Base-by-base conservation (phyloP, 1,140 invertebrate species). In the Plectus sambesii region DNA sequence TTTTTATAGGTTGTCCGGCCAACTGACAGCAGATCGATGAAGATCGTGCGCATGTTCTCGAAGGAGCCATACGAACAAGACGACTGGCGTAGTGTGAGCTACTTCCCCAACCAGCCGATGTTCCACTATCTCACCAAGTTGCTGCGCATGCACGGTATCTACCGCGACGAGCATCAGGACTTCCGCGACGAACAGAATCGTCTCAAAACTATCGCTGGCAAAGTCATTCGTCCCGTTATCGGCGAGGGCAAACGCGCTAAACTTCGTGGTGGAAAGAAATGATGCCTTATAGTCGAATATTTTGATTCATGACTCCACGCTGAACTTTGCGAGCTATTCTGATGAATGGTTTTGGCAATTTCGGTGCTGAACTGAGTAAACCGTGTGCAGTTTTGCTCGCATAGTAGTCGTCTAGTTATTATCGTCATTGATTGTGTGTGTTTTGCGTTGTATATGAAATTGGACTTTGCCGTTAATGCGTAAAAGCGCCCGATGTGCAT, bases 61-160 rank as follows among this genome's bases (percentile, higher is more conserved):
- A 45, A 51, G 1, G 63, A 67, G 35, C 64, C 64, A 24, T 56
- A 47, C 19, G 64, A 67, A 33, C 61, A 67, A 26, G 56, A 50
- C 30, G 60, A 58, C 30, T 47, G 58, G 17, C 54, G 59, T n/a
- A 47, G 45, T 20, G 39, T 47, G 22, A 44, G 56, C 12, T 67
- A 67, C 45, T 69, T 55, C 40, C 66, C 64, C 12, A 69, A 69
- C 46, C 42, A 50, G 42, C 64, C 64, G 15, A 67, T 67, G 64
- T 69, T 67, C 29, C 64, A 67, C 44, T 68, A 67, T 45, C 40
- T 67, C 9, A 67, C 63, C 4, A 67, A 69, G 47, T 59, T 67
- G 63, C 53, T 67, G 15, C 47, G 61, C 20, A 44, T 67, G 22
- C 64, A 67, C 41, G 64, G 64, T 6, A 25, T 67, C 3, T 69